Evolutionary conservation across 2,797 vertebrate genomes (phyloP).

Genomic region (Serranus cabrilla): DNA sequence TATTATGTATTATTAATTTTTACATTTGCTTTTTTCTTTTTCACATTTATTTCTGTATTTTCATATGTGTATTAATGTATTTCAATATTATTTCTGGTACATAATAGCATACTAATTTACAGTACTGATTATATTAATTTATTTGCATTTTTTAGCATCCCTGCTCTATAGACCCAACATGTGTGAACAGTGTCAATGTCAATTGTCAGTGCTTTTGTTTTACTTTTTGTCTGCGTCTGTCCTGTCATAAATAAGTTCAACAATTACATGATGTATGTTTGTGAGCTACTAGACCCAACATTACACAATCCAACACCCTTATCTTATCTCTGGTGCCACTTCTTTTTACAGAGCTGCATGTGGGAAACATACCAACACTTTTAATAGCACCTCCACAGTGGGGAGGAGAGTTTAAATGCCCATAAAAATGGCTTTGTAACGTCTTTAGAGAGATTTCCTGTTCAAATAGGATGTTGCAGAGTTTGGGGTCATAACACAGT

Average conservation of each 20-base stretch:
- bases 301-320: slow-evolving; percentile 19
- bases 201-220: no score
- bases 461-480: neutral
- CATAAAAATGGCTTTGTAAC: neutral
- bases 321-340: slow-evolving; percentile 21
- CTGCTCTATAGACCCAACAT: no score
- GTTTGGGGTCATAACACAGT: neutral
- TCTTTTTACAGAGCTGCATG: slow-evolving; percentile 13
- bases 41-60: no score
- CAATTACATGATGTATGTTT: slow-evolving; percentile 13
- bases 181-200: no score
- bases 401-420: neutral
- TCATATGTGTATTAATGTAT: no score
- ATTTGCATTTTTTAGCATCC: no score
- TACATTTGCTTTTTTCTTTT: no score
- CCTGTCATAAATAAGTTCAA: slow-evolving; percentile 7
- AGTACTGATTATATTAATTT: no score
- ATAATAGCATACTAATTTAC: no score
- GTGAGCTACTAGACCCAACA: neutral
- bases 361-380: neutral
- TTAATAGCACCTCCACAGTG: neutral
- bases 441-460: neutral
- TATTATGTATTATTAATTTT: no score
- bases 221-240: no score
- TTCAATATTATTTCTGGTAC: no score